These are phyloP conservation scores for Promerops cafer DNA, from an alignment of 2,113 vertebrate genomes.

Conservation along the genomic window DNA sequence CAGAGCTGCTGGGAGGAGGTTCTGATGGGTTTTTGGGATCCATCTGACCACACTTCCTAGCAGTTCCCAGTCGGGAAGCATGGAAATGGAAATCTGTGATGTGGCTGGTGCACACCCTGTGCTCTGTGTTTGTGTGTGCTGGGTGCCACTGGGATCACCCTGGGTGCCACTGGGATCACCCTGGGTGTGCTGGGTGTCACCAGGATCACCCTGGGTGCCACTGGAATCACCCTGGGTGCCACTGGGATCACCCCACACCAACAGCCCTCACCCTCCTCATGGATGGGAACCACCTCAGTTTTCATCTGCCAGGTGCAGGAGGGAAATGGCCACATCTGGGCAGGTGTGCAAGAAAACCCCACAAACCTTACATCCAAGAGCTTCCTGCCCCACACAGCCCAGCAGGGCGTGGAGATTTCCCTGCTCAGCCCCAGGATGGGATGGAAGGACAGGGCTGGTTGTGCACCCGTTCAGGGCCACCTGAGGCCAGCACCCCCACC, in stretches of 20 bases:
- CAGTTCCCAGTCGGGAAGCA: not conserved
- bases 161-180: not conserved
- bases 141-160: not conserved
- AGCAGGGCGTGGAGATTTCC: accelerated
- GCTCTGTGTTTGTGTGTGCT: not conserved
- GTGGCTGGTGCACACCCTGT: not conserved
- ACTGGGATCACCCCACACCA: not conserved
- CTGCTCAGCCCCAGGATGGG: not conserved
- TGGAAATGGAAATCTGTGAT: accelerated
- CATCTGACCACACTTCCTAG: not conserved
- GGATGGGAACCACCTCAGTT: accelerated
- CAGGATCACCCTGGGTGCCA: not conserved
- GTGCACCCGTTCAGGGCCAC: accelerated
- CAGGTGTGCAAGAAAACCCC: not conserved
- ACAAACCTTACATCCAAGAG: accelerated
- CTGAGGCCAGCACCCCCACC: not conserved
- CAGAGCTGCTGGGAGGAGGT: not conserved
- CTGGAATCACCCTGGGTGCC: not conserved
- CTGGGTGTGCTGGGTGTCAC: not conserved
- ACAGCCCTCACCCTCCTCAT: not conserved
- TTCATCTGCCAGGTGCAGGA: not conserved
- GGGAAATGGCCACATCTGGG: not conserved
- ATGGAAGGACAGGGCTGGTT: accelerated
- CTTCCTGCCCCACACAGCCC: not conserved
- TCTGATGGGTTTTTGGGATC: not conserved